A percentile compares a stretch with the other conserved stretches of the same genome.
phyloP scores from a whole-genome alignment of 2,888 invertebrate genomes.

The Limnephilus marmoratus region DNA sequence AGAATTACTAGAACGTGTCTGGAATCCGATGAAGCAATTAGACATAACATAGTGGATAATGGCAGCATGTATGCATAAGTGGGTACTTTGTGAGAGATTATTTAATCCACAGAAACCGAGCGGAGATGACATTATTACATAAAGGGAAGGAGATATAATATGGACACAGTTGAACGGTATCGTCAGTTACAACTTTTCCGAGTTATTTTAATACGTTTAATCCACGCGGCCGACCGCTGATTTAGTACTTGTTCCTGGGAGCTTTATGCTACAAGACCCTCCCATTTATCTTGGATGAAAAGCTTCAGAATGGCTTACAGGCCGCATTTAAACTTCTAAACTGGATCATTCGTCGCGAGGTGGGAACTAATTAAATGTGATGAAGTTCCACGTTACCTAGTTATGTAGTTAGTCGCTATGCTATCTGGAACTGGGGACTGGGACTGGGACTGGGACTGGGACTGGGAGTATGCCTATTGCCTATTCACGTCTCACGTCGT shows the following conservation, averaged over 20 bases:
- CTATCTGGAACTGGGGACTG: background rate
- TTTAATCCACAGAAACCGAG: constrained; percentile 15
- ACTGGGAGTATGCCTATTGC: background rate
- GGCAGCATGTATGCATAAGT: background rate
- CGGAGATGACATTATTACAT: constrained; percentile 41
- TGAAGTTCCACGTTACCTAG: constrained; percentile 1
- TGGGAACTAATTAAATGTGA: constrained; percentile 43
- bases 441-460: background rate
- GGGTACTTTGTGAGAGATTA: background rate
- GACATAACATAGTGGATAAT: background rate
- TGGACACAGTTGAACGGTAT: background rate
- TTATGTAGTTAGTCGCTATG: background rate
- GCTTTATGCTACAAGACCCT: constrained; percentile 43
- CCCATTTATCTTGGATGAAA: constrained; percentile 53
- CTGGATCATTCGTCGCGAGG: constrained; percentile 41
- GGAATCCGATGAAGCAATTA: background rate
- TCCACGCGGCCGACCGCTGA: constrained; percentile 52
- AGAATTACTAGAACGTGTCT: background rate
- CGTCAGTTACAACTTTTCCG: constrained; percentile 47
- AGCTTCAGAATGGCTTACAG: constrained; percentile 44
- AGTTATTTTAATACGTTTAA: constrained; percentile 52
- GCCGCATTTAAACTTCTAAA: constrained; percentile 45
- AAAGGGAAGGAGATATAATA: constrained; percentile 37
- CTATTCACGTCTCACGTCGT: background rate
- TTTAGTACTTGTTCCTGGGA: constrained; percentile 52